These are phyloP conservation scores for Acropternis orthonyx DNA, from an alignment of 2,797 vertebrate species.

Conservation along the genomic window DNA sequence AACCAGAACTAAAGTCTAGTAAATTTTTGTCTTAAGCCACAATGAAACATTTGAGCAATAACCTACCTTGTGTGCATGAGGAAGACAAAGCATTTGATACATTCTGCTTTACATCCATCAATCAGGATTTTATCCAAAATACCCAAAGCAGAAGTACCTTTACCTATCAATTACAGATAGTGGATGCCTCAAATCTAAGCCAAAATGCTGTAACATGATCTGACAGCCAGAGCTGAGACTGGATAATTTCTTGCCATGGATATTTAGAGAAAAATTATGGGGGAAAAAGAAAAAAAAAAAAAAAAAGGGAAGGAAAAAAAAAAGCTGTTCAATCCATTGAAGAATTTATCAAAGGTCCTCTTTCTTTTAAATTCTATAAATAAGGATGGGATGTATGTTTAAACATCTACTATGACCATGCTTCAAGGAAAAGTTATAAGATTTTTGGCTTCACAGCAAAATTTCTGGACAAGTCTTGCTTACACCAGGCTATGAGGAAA, in stretches of 20 bases:
- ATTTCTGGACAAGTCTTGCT: neutral
- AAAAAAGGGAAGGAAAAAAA: neutral
- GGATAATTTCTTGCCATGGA: neutral
- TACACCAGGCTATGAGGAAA: neutral
- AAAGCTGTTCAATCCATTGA: neutral
- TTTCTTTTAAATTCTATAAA: neutral
- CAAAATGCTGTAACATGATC: neutral
- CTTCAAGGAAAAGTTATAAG: neutral
- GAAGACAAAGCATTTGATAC: neutral
- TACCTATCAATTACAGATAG: neutral
- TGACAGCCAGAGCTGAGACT: neutral
- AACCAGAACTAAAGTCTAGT: neutral
- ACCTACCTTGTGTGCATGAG: neutral
- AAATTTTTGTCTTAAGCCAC: neutral
- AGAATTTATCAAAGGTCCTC: neutral
- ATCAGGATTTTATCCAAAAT: neutral
- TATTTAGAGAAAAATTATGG: neutral
- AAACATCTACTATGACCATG: neutral
- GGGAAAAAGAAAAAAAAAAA: accelerated
- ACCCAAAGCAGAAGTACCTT: neutral
- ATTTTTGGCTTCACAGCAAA: neutral
- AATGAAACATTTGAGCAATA: neutral
- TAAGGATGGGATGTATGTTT: neutral
- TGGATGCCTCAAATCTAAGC: neutral
- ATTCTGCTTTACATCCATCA: neutral